A percentile compares a stretch with the other conserved stretches of the same genome.
Conservation (phyloP, 2,797 vertebrate species). For the Parambassis ranga region DNA sequence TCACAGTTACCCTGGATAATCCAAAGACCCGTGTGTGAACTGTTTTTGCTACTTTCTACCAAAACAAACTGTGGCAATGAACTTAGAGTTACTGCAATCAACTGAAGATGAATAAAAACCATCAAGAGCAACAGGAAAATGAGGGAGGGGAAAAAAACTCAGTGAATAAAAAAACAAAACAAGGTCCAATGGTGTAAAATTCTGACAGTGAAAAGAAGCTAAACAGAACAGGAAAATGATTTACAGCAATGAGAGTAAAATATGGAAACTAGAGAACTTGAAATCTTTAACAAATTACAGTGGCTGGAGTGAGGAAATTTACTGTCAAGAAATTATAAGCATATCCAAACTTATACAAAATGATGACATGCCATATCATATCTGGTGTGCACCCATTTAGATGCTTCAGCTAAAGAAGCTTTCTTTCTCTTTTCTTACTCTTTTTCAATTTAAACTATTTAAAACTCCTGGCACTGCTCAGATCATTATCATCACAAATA, state of each 20-base stretch:
- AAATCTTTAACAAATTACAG: background rate
- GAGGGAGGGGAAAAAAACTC: no score
- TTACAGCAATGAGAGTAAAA: background rate
- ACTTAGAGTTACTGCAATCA: background rate
- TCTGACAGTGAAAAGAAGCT: background rate
- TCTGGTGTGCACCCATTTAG: background rate
- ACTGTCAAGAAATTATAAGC: slow-evolving; percentile 5
- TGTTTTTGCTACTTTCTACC: background rate
- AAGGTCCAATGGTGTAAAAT: background rate
- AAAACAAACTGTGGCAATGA: slow-evolving; percentile 10
- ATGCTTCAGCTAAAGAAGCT: background rate
- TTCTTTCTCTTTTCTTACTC: background rate
- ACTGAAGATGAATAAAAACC: background rate
- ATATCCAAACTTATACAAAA: background rate
- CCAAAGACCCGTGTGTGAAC: slow-evolving; percentile 16
- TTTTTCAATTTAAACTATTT: background rate
- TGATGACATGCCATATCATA: background rate
- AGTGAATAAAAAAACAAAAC: background rate
- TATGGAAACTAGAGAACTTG: background rate
- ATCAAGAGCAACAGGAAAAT: background rate
- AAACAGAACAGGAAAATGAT: background rate
- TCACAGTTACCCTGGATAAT: slow-evolving; percentile 11
- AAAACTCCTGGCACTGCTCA: background rate
- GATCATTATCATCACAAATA: background rate
- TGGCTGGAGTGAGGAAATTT: slow-evolving; percentile 1